Base-by-base conservation (phyloP, 2,888 invertebrate species). In the Bellardia bayeri region DNA sequence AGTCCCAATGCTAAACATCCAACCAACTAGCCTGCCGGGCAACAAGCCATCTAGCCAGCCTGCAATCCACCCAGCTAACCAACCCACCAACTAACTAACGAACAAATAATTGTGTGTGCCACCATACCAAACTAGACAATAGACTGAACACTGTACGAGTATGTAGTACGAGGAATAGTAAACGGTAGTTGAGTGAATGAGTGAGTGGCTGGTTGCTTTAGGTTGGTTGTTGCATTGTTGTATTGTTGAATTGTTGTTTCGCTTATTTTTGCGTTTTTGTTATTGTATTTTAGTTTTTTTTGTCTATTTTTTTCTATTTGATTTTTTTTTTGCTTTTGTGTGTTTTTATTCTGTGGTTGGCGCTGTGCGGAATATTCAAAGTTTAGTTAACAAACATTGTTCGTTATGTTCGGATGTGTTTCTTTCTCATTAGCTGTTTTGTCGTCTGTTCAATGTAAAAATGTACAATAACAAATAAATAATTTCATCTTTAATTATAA, bases 401-500 rank as follows among this genome's bases (percentile, higher is more conserved):
- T 84, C 74, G 68, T 72, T 68, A 84, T 74, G 84, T 74, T 84
- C 79, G 84, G 84, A 79, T 74, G 84, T 84, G 30, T 79, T 66
- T 79, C 74, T 79, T 66, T 79, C 74, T 66, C 23, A n/a, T 78
- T 64, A 78, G 49, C 6, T 79, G 45, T 83, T 61, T 14, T 71
- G 42, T 79, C 42, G 30, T 14, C 16, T 66, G 40, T n/a, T 49
- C 4, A 42, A 42, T 76, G 37, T 51, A 66, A 40, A 79, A 58
- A 61, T 61, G 37, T 54, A 30, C 7, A 49, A 40, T 71, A 80
- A 61, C 6, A 56, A 82, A 68, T 23, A 71, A 66, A 74, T 54
- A 81, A 51, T 72, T 61, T 69, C 11, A 63, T 40, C 5, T 68
- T n/a, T 45, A 68, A 49, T 30, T 42, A 79, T 42, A 30, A 42